phyloP scores from a whole-genome alignment of 2,797 vertebrate genomes.

The Platyrinchus mystaceus region DNA sequence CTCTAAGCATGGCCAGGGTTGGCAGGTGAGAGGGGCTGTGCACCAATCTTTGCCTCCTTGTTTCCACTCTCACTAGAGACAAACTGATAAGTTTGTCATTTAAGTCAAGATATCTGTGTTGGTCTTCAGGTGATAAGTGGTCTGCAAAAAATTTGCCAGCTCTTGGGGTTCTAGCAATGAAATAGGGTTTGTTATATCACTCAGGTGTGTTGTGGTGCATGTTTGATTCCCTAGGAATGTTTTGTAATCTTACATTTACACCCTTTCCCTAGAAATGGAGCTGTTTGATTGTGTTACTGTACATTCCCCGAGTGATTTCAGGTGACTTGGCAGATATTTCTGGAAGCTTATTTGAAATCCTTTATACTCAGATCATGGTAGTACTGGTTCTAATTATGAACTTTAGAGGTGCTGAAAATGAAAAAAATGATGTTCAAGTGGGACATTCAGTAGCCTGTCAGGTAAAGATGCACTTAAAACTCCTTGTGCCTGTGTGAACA shows the following conservation, averaged over 20 bases:
- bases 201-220: background rate
- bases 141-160: background rate
- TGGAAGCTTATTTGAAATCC: background rate
- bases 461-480: background rate
- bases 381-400: background rate
- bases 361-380: background rate
- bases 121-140: background rate
- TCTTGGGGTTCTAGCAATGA: background rate
- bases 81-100: background rate
- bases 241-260: background rate
- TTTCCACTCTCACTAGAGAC: background rate
- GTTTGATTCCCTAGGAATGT: background rate
- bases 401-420: background rate
- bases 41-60: background rate
- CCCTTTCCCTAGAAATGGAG: background rate
- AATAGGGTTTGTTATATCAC: fast-evolving
- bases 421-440: background rate
- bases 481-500: background rate
- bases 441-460: background rate
- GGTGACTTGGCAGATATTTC: background rate
- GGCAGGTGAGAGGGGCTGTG: background rate
- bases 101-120: background rate
- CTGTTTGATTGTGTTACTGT: background rate
- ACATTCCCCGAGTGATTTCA: background rate
- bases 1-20: background rate